Evolutionary conservation across 2,888 invertebrate genomes (phyloP), one percentile per base, ranked within the genome.

Genomic region (Lottia gigantea): DNA sequence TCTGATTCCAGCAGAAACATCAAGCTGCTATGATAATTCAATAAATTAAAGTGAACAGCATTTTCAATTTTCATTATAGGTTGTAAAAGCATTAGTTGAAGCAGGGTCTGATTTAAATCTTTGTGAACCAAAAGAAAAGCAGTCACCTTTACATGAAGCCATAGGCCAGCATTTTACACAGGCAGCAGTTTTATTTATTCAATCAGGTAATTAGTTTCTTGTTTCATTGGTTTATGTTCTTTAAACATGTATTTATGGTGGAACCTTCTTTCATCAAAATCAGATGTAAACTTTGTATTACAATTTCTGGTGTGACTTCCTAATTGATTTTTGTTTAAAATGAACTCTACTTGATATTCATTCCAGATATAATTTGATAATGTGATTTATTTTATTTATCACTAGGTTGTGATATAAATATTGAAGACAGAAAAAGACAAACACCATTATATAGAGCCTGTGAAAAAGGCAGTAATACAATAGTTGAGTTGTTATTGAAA

Each of bases 391-490:
- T 8, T 40, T 40, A 40, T 40, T 40, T 40, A 40, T 40, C 66
- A 68, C 25, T 76, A 88, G 88, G 87, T 69, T 84, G 85, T 79
- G 84, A 85, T 75, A 75, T 86, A n/a, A 83, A 83, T 69, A 71
- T 78, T 1, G 68, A 80, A 16, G 84, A 84, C 74, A 67, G 49
- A 8, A 78, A 80, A 46, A 77, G 80, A 7, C 80, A 85, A 67
- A 80, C 83, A 6, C 82, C 87, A 2, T 76, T 88, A 66, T 85
- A 82, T 71, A 74, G 82, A 49, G 87, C 88, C 6, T 85, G 86
- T 76, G 82, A 83, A 67, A 81, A 81, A 68, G 86, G 85, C 26
- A 79, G 82, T 55, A 80, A 78, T n/a, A 76, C 74, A 1, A 74
- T 86, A 15, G 84, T 84, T 15, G 70, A 74, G 45, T 72, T 78